Evolutionary conservation across 2,888 invertebrate species (phyloP), one percentile per base, ranked within the genome.

Genomic region (Hirtodrosophila histrioides): DNA sequence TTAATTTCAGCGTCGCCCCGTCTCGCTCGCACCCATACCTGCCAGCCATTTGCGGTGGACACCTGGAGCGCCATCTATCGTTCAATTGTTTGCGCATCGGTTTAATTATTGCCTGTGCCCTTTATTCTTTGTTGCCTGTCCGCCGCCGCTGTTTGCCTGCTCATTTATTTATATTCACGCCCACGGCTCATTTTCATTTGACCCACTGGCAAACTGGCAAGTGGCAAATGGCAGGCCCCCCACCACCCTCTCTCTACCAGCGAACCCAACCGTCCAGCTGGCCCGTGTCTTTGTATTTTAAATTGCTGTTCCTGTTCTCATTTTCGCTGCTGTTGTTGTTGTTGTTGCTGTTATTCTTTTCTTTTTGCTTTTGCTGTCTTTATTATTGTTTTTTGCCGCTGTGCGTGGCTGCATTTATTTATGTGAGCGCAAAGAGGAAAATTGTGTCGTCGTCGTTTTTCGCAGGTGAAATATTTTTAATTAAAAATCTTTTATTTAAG

Each of bases 401-500:
- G 78, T 78, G 75, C 76, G 79, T 79, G 55, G 66, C 61, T 78
- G 77, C 77, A 83, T 83, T 83, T 83, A 79, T 83, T 78, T 83
- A 83, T 78, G 77, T 66, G 83, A 67, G 64, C 70, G 79, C 69
- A 69, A 77, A 82, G 79, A 78, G 76, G 76, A 61, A 78, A 78
- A 78, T 79, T 83, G 83, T 78, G 77, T 87, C 83, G 81, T 37
- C 62, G 66, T 17, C 55, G 27, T 6, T 69, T 74, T 78, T 74
- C 66, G 75, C 88, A 82, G 81, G 81, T 87, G 75, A 87, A 82
- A 87, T 85, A 87, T 82, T 82, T 82, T 82, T 82, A 82, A 82
- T 82, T 82, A 87, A 82, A 82, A 86, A 88, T 82, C 86, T 82
- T 82, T 88, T 82, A 88, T 88, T 88, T 88, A 86, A 82, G 83